Conservation (phyloP, 2,888 invertebrate genomes). For the Agrotis ipsilon region DNA sequence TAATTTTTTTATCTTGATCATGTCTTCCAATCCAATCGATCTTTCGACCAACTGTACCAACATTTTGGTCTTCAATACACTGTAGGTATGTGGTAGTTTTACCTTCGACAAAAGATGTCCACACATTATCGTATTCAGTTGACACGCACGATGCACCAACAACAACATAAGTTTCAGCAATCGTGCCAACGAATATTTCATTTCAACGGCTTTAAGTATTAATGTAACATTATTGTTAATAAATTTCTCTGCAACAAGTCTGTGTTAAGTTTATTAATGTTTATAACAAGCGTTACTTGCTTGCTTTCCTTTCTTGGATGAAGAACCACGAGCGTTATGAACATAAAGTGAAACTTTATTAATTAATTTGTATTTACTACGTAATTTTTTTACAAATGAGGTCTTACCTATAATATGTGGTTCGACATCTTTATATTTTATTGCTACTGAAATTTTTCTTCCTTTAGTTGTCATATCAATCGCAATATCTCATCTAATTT, state of each 20-base stretch:
- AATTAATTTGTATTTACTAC: conserved; percentile 28
- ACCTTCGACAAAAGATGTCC: not conserved
- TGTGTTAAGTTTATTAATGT: conserved; percentile 68
- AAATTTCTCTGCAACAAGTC: conserved; percentile 69
- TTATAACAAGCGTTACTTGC: conserved; percentile 52
- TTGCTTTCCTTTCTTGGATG: conserved; percentile 51
- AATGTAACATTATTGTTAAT: conserved; percentile 71
- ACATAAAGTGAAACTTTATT: conserved; percentile 44
- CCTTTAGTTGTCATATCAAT: not conserved
- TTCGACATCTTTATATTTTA: not conserved
- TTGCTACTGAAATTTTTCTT: conserved; percentile 5
- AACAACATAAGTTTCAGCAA: conserved; percentile 60
- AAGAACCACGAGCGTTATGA: conserved; percentile 26
- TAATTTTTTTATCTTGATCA: not conserved
- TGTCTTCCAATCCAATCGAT: not conserved
- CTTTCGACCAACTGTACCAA: not conserved
- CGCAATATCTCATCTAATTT: too few relatives aligned
- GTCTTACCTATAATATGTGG: not conserved
- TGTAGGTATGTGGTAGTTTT: conserved; percentile 7
- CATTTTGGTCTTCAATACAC: not conserved
- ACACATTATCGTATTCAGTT: conserved; percentile 4
- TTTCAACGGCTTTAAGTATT: conserved; percentile 72
- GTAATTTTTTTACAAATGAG: not conserved
- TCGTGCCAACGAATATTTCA: conserved; percentile 80
- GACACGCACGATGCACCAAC: conserved; percentile 11